Base-by-base conservation (phyloP, 2,113 vertebrate species). In the Albula glossodonta region DNA sequence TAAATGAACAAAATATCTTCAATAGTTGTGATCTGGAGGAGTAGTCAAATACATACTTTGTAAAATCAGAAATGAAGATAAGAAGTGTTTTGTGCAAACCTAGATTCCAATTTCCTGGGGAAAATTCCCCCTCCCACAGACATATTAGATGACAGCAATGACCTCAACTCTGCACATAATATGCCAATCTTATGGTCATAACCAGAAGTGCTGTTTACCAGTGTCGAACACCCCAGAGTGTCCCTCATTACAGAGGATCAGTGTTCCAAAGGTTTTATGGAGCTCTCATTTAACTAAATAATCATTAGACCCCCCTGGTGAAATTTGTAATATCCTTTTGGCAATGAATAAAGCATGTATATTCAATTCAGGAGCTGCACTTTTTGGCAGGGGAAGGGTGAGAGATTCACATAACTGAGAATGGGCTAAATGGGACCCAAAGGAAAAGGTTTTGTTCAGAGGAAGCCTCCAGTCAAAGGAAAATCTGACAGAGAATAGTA, bases 1-100 rank as follows among this genome's bases (percentile, higher is more conserved):
- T 60, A 85, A 79, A 85, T 57, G 84, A 85, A 78, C 70, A 85
- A 85, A 79, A 60, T 41, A 50, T 80, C 77, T 41, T 57, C 84
- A n/a, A 41, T 60, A 41, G 22, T 74, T 9, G 31, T n/a, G 70
- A 74, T 31, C n/a, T 9, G 70, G 70, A 41, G 31, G n/a, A 74
- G 70, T 10, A 74, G 70, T 74, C 5, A 74, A 74, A 31, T 8
- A 31, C n/a, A 10, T 74, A 31, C 31, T 31, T 74, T 70, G 19
- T 70, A 12, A 12, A 56, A 56, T 56, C 53, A 56, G 53, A 56
- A 9, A 12, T 56, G 1, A 56, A 12, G 7, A 2, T 56, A 56
- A 56, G 6, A 12, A 56, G 7, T 2, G 53, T 41, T 41, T 41
- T 41, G 31, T 41, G 31, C 31, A 41, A 41, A 41, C 31, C 31